Evolutionary conservation across 2,113 vertebrate species (phyloP).

Genomic region (Emberiza fucata): DNA sequence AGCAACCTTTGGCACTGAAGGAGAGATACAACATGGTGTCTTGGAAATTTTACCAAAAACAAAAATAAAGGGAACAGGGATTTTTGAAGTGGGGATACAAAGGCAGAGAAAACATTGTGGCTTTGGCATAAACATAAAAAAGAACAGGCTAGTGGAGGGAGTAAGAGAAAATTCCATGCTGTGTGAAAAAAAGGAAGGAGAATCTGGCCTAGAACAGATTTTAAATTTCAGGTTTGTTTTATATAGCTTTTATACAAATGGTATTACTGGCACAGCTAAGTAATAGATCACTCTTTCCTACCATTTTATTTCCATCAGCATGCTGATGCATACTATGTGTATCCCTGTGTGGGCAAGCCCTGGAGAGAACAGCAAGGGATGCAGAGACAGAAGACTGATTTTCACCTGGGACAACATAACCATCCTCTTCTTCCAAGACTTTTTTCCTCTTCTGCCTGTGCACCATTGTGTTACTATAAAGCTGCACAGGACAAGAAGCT

Average conservation of each 20-base stretch:
- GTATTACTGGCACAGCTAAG: background rate
- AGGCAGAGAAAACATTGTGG: background rate
- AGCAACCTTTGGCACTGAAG: background rate
- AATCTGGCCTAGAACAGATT: background rate
- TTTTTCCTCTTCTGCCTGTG: background rate
- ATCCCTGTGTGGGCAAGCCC: background rate
- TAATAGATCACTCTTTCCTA: background rate
- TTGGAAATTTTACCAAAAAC: background rate
- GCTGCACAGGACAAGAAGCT: background rate
- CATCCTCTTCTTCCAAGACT: background rate
- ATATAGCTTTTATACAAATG: background rate
- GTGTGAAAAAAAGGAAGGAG: background rate
- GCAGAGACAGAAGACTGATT: background rate
- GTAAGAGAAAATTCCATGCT: background rate
- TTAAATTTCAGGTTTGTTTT: background rate
- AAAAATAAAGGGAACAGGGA: background rate
- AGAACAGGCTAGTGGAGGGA: background rate
- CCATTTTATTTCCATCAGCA: background rate
- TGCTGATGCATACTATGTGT: background rate
- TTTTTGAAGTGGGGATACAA: background rate
- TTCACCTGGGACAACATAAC: conserved; percentile 7
- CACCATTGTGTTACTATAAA: background rate
- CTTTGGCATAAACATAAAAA: background rate
- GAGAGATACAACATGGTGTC: background rate
- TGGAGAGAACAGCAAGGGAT: background rate